Evolutionary conservation across 2,888 invertebrate species (phyloP).

Genomic region (Apotomis turbidana): DNA sequence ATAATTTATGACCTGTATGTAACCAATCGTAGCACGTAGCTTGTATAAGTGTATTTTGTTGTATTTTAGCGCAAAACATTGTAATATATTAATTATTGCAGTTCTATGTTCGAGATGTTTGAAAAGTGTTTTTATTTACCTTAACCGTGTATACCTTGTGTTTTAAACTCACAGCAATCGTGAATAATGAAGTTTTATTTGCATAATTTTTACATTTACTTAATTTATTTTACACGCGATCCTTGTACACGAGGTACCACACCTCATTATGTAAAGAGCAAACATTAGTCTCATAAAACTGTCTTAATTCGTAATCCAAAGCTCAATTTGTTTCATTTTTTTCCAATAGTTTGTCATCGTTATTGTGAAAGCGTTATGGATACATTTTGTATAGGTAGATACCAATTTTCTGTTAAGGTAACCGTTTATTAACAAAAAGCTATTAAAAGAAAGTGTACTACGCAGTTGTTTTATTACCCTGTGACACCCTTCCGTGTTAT

Average conservation of each 20-base stretch:
- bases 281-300: slow-evolving; percentile 14
- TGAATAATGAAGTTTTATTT: slow-evolving; percentile 43
- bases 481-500: background rate
- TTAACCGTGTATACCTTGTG: slow-evolving; percentile 45
- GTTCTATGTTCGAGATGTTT: slow-evolving; percentile 60
- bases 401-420: slow-evolving; percentile 69
- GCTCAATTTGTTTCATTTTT: slow-evolving; percentile 58
- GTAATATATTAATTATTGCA: slow-evolving; percentile 69
- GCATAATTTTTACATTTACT: slow-evolving; percentile 31
- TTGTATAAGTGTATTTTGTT: slow-evolving; percentile 78
- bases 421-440: slow-evolving; percentile 79
- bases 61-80: slow-evolving; percentile 68
- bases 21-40: slow-evolving; percentile 67
- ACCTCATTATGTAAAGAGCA: background rate
- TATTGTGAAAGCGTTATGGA: slow-evolving; percentile 47
- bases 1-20: slow-evolving; percentile 65
- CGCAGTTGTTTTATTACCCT: slow-evolving; percentile 44
- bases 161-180: slow-evolving; percentile 45
- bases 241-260: slow-evolving; percentile 1
- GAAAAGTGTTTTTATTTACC: slow-evolving; percentile 58
- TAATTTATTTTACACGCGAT: slow-evolving; percentile 25
- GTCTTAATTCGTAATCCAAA: slow-evolving; percentile 59
- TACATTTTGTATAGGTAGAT: slow-evolving; percentile 56
- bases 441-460: slow-evolving; percentile 72
- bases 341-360: slow-evolving; percentile 44